Percentiles rank a stretch among this genome's conserved stretches.
phyloP scores from a whole-genome alignment of 2,888 invertebrate species.

The Pogonocherus hispidulus region DNA sequence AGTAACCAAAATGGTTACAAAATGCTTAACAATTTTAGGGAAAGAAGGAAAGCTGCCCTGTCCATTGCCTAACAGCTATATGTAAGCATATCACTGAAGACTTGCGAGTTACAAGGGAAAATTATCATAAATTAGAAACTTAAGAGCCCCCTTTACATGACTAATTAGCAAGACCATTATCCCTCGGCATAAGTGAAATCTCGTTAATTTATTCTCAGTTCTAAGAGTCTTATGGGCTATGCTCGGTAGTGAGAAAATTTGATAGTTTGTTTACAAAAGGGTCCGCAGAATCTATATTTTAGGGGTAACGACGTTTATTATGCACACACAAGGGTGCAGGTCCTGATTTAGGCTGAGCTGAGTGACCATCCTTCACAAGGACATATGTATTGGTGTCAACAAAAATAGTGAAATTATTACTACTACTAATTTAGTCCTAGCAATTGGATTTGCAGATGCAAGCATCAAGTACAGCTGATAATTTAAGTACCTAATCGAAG shows the following conservation, averaged over 20 bases:
- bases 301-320: slow-evolving; percentile 24
- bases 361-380: no score
- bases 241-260: slow-evolving; percentile 14
- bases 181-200: slow-evolving; percentile 27
- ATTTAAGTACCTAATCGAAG: no score
- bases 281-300: slow-evolving; percentile 25
- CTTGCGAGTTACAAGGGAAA: slow-evolving; percentile 12
- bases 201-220: slow-evolving; percentile 27
- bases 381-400: no score
- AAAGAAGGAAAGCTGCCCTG: no score
- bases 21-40: no score
- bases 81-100: neutral
- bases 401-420: no score
- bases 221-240: slow-evolving; percentile 8
- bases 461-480: no score
- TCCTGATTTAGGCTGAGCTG: no score
- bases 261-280: slow-evolving; percentile 27
- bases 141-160: slow-evolving; percentile 15
- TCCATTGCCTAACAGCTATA: no score
- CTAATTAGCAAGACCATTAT: slow-evolving; percentile 26
- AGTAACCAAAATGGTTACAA: no score
- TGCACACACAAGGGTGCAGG: slow-evolving; percentile 10
- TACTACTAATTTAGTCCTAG: no score
- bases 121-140: slow-evolving; percentile 19
- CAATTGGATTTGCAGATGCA: no score